These are phyloP conservation scores for Macquaria australasica DNA, from an alignment of 2,113 vertebrate species.

Conservation along the genomic window DNA sequence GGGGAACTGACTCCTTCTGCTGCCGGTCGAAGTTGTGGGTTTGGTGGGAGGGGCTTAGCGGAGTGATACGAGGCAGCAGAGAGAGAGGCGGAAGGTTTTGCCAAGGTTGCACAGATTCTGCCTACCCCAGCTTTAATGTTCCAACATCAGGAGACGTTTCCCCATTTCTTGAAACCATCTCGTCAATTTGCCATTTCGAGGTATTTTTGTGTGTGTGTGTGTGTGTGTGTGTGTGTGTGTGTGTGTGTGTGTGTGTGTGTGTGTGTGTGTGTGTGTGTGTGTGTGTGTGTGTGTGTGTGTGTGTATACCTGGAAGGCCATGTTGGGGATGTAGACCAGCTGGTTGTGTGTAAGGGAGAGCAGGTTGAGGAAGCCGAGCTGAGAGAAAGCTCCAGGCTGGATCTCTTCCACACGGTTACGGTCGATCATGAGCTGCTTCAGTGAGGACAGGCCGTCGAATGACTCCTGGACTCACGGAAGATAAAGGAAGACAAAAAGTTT, in stretches of 20 bases:
- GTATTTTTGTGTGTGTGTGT: background rate
- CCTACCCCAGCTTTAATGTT: no score
- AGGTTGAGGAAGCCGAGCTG: slow-evolving; percentile 90
- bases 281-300: slow-evolving; percentile 10
- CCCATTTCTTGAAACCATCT: background rate
- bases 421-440: slow-evolving; percentile 90
- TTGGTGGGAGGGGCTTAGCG: no score
- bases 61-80: no score
- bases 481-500: background rate
- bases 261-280: slow-evolving; percentile 6
- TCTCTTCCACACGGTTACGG: slow-evolving; percentile 91
- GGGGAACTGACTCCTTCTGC: no score
- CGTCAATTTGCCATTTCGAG: background rate
- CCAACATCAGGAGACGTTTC: fast-evolving
- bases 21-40: no score
- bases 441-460: slow-evolving; percentile 90
- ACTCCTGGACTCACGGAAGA: slow-evolving; percentile 81
- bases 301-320: slow-evolving; percentile 89
- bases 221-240: slow-evolving; percentile 10
- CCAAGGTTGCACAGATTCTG: no score
- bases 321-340: slow-evolving; percentile 93
- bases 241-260: slow-evolving; percentile 11
- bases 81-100: no score
- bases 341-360: slow-evolving; percentile 90
- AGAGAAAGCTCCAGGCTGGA: slow-evolving; percentile 91